phyloP scores from a whole-genome alignment of 2,113 vertebrate genomes.

The Natator depressus region DNA sequence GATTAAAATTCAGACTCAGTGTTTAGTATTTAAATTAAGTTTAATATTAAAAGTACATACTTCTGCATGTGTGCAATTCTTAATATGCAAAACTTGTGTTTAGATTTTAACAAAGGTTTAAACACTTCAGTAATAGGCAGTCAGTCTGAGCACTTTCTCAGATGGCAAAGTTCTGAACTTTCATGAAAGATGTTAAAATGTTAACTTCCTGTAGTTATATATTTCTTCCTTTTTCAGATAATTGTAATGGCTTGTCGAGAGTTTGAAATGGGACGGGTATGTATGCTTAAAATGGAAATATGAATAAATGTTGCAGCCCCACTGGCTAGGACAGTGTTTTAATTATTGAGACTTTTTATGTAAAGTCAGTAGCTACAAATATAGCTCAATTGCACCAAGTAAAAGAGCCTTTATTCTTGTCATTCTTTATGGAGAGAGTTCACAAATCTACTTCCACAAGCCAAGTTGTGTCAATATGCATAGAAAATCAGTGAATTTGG shows the following conservation, averaged over 20 bases:
- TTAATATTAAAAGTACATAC: background rate
- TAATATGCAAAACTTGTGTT: background rate
- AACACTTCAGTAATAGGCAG: background rate
- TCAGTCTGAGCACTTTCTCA: background rate
- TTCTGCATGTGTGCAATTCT: background rate
- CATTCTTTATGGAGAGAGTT: background rate
- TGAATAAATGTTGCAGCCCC: background rate
- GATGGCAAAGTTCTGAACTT: background rate
- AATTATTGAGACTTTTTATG: background rate
- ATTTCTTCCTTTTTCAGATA: conserved; percentile 81
- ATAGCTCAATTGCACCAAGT: background rate
- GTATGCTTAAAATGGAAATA: conserved; percentile 52
- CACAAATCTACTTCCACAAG: background rate
- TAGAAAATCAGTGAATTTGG: background rate
- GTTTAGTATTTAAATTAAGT: background rate
- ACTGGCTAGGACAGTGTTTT: fast-evolving
- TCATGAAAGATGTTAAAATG: background rate
- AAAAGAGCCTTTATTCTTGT: background rate
- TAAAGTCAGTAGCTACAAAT: background rate
- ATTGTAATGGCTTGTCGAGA: conserved; percentile 99
- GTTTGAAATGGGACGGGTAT: conserved; percentile 99
- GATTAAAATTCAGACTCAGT: background rate
- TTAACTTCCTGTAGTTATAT: background rate
- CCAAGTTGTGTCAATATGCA: background rate
- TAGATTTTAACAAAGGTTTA: background rate